A percentile compares a stretch with the other conserved stretches of the same genome.
Conservation (phyloP, 2,113 vertebrate species). For the Albula goreensis region DNA sequence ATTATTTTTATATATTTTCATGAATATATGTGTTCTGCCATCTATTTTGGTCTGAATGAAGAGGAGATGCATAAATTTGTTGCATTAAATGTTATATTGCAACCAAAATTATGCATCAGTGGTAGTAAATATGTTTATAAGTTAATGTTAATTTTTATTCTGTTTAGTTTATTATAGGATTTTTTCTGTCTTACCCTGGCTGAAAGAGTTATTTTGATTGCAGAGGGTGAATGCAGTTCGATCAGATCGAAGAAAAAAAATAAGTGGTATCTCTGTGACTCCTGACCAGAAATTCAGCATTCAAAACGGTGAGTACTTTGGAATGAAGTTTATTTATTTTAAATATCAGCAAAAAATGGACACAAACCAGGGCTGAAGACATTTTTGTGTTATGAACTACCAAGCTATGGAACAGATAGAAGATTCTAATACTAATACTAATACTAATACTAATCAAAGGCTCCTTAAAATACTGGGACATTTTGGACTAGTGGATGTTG, state of each 20-base stretch:
- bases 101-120: neutral
- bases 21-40: neutral
- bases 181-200: neutral
- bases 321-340: neutral
- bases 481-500: too few species aligned
- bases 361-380: too few species aligned
- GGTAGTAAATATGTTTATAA: neutral
- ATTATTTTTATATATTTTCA: neutral
- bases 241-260: conserved; percentile 34
- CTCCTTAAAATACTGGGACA: too few species aligned
- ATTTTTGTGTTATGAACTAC: too few species aligned
- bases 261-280: conserved; percentile 37
- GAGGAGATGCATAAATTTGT: neutral
- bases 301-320: conserved; percentile 46
- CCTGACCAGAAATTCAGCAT: conserved; percentile 27
- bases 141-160: neutral
- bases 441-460: too few species aligned
- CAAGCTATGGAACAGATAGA: too few species aligned
- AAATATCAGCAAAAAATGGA: neutral
- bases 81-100: neutral
- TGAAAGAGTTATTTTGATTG: neutral
- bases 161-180: neutral
- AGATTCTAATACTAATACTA: too few species aligned
- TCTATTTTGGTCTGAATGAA: neutral
- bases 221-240: neutral